These are phyloP conservation scores for Porphyrio hochstetteri DNA, from an alignment of 2,113 vertebrate species.

Conservation along the genomic window DNA sequence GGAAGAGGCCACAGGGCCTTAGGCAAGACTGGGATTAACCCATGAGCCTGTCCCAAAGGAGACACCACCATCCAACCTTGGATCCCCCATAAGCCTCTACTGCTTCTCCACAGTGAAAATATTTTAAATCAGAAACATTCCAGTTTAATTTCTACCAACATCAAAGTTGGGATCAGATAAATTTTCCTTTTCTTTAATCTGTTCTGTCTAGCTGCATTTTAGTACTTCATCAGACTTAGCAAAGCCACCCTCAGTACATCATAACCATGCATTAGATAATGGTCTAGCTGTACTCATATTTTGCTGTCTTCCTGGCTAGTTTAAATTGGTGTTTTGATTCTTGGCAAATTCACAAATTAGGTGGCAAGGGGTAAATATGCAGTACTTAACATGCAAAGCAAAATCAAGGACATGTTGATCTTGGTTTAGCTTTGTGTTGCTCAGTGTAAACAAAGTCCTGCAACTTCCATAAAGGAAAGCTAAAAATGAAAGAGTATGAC, in stretches of 20 bases:
- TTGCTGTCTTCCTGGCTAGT: neutral
- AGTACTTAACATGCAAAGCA: conserved; percentile 30
- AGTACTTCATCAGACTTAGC: neutral
- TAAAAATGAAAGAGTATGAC: neutral
- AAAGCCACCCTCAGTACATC: neutral
- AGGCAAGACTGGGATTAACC: neutral
- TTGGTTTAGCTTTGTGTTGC: conserved; percentile 34
- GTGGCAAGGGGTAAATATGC: conserved; percentile 31
- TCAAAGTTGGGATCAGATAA: neutral
- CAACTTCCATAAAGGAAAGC: neutral
- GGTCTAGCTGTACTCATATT: neutral
- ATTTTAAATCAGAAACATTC: neutral
- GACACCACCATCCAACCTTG: neutral
- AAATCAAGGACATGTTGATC: conserved; percentile 40
- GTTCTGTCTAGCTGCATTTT: neutral
- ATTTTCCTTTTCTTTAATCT: neutral
- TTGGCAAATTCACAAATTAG: conserved; percentile 49
- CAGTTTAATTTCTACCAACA: neutral
- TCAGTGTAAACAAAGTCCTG: conserved; percentile 16
- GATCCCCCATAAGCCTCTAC: neutral
- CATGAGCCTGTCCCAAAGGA: neutral
- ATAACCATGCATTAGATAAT: neutral
- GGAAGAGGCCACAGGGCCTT: neutral
- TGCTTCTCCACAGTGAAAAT: neutral
- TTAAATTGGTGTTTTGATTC: conserved; percentile 29